Evolutionary conservation across 2,888 invertebrate species (phyloP), one percentile per base, ranked within the genome.

Genomic region (Archips xylosteana): DNA sequence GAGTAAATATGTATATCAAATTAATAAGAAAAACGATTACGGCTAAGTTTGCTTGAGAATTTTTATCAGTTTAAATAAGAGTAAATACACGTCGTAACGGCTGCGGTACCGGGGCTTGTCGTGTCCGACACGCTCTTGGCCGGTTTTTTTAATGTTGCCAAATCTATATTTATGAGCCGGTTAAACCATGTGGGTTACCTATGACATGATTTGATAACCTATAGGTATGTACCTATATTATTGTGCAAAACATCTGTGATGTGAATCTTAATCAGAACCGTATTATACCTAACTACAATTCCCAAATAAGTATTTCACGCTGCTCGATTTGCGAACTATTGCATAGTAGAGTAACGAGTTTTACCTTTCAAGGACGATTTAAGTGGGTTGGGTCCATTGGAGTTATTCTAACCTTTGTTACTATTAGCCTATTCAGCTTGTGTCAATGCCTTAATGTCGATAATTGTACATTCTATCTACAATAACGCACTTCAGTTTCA

Each of bases 291-390:
- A 8, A 15, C 23, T 34, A 15, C 8, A 54, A 51, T 63, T 60
- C 73, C 69, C 49, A 51, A 69, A 64, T 73, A 60, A 47, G 59
- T 32, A 69, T 66, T 61, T 60, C 71, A 64, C 49, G 61, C n/a
- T 63, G 63, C 15, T 59, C 63, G 51, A 69, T 47, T 63, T 51
- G 51, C 59, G 3, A 45, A 51, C 47, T 15, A 34, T 15, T 34
- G 23, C 51, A 9, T 42, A 57, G 49, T 64, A 64, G 57, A 64
- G 32, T 68, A 73, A 73, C 73, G 59, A 69, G 73, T 73, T 69
- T 73, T 64, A 57, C 51, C 73, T 68, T 68, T 73, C 63, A 73
- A 69, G 64, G 73, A 69, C 68, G n/a, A 47, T 34, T 49, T 15
- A 49, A 66, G 51, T 66, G 60, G 71, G 66, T 15, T 12, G 34